phyloP scores from a whole-genome alignment of 2,888 invertebrate genomes.

The Drosophila demipolita region DNA sequence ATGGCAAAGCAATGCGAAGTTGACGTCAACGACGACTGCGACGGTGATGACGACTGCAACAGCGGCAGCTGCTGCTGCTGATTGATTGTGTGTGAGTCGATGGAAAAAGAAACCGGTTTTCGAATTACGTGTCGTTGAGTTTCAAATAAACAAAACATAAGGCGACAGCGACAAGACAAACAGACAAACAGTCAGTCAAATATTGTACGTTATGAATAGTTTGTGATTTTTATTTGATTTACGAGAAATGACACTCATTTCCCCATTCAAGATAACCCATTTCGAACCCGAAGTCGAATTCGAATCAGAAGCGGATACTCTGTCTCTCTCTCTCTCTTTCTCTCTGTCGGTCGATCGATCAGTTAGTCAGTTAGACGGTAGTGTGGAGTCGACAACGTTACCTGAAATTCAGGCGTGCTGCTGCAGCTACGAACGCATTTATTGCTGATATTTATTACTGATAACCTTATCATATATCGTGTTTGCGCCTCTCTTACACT shows the following conservation, averaged over 20 bases:
- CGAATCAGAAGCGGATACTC: neutral
- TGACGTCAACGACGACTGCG: conserved; percentile 2
- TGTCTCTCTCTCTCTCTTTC: neutral
- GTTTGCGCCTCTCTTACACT: neutral
- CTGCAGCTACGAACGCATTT: conserved; percentile 39
- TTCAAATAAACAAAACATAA: conserved; percentile 29
- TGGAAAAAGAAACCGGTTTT: conserved; percentile 54
- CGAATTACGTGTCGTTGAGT: conserved; percentile 45
- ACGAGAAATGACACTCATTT: conserved; percentile 17
- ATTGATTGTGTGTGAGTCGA: conserved; percentile 29
- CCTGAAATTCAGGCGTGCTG: conserved; percentile 45
- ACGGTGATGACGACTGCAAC: conserved; percentile 12
- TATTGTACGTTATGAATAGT: conserved; percentile 40
- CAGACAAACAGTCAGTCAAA: conserved; percentile 10
- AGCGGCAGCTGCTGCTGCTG: conserved; percentile 12
- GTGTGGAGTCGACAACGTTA: conserved; percentile 12
- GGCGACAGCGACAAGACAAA: conserved; percentile 1
- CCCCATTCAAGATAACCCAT: conserved; percentile 3
- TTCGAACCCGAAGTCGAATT: conserved; percentile 4
- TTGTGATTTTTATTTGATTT: conserved; percentile 21
- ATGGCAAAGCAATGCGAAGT: conserved; percentile 51
- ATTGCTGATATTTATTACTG: conserved; percentile 36
- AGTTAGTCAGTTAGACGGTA: conserved; percentile 5
- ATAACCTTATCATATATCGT: conserved; percentile 72
- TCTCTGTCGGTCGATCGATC: neutral